A percentile compares a stretch with the other conserved stretches of the same genome.
phyloP scores from a whole-genome alignment of 53 echinoderm and acorn worm genomes.

The Henricia sp. region DNA sequence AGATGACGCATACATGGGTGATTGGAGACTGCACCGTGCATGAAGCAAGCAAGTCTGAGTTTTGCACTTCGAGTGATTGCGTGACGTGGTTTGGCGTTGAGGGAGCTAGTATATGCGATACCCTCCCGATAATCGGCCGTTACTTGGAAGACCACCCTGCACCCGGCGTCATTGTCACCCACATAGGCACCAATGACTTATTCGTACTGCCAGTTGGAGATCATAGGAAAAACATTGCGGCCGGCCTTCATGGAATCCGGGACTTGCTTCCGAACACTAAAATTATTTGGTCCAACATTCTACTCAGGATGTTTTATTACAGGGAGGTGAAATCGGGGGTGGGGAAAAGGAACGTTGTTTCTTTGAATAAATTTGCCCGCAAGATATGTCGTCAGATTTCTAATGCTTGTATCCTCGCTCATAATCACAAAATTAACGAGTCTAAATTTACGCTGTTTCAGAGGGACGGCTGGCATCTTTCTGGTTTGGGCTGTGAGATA shows the following conservation, averaged over 20 bases:
- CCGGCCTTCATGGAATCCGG: background rate
- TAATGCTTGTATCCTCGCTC: background rate
- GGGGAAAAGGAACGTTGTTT: background rate
- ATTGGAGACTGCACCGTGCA: background rate
- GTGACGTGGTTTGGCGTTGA: background rate
- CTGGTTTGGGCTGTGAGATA: background rate
- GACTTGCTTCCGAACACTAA: background rate
- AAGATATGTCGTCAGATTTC: background rate
- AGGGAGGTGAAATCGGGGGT: background rate
- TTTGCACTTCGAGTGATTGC: background rate
- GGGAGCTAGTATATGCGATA: background rate
- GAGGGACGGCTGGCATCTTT: background rate
- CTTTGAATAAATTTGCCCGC: slow-evolving; percentile 11
- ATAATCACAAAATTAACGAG: background rate
- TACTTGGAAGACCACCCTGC: background rate
- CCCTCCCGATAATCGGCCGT: background rate
- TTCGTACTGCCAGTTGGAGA: background rate
- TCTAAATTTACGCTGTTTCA: background rate
- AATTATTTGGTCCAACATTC: background rate
- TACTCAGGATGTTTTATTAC: slow-evolving; percentile 1
- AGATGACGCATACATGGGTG: background rate
- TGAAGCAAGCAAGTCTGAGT: background rate
- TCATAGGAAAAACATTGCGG: background rate
- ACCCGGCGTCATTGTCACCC: slow-evolving; percentile 6
- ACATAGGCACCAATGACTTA: slow-evolving; percentile 31